Base-by-base conservation (phyloP, 2,888 invertebrate genomes). In the Agrotis segetum region DNA sequence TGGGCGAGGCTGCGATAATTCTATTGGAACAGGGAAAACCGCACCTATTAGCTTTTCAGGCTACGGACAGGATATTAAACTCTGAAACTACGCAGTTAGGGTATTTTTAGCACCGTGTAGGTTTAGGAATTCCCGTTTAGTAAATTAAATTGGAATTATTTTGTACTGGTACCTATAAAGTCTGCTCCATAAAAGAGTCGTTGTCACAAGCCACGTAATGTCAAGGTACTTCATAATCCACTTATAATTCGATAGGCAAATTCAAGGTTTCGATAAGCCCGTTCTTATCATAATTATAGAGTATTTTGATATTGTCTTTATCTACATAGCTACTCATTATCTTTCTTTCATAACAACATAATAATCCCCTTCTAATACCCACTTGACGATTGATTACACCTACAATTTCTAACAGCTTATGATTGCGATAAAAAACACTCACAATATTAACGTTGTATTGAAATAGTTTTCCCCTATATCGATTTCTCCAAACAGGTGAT, bases 1-100 rank as follows among this genome's bases (percentile, higher is more conserved):
- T 80, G 83, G 83, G 88, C 70, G 80, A 65, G 85, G 83, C 65
- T 53, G 46, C 60, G 62, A 66, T 82, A 67, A 77, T 60, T 72
- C 61, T 74, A 74, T 77, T 80, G 60, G 60, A 84, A 74, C 56
- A 71, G 76, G 83, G 85, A 84, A 85, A 85, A 86, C 85, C 85
- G 52, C 85, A 74, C 82, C 84, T 68, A 58, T 63, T 59, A 53
- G 64, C 65, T 66, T 76, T 77, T 62, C 71, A 79, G 65, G 71
- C 60, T 62, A 40, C n/a, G n/a, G 69, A 78, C 83, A 74, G 83
- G 77, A 79, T 74, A 81, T 70, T 77, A 71, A 59, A 68, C 34
- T 34, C 64, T 70, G n/a, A 63, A 55, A 69, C 61, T 60, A 55
- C 56, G 40, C 52, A 63, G 62, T 63, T 71, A 67, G 19, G 46